Base-by-base conservation (phyloP, 2,888 invertebrate genomes). In the Agrypnus murinus region DNA sequence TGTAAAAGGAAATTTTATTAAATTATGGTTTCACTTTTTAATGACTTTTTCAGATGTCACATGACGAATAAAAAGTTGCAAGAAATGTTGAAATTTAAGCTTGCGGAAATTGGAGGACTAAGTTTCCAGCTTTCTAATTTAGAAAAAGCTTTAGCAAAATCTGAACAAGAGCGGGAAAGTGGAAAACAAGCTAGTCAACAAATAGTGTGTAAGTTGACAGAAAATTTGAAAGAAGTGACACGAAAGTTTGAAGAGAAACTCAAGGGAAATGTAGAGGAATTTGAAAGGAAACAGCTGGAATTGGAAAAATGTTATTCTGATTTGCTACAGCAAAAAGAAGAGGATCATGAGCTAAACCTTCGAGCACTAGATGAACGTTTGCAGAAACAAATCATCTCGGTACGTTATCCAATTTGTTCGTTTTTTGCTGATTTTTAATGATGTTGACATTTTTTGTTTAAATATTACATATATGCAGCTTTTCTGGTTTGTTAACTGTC, bases 361-460 rank as follows among this genome's bases (percentile, higher is more conserved):
- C 57, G 65, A 10, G 68, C 66, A 15, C 5, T 65, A 0, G 38
- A 62, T 15, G 63, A 15, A 31, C 69, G 62, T 36, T 31, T 73
- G n/a, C 64, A 72, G 17, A 66, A 67, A 43, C 73, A 76, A 72
- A 68, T 63, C 31, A 7, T 58, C 25, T 19, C 58, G 59, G 76
- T 76, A 66, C 66, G 73, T 67, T 14, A 25, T 25, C 5, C 25
- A 5, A 25, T 25, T 25, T 5, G 25, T 5, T 25, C 2, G 25
- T 3, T 25, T 25, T 25, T 25, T 25, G 25, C 5, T n/a, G n/a
- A n/a, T n/a, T n/a, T n/a, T n/a, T n/a, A n/a, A n/a, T n/a, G n/a
- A n/a, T n/a, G n/a, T n/a, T n/a, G n/a, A n/a, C n/a, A n/a, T n/a
- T n/a, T n/a, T n/a, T n/a, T n/a, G n/a, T n/a, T n/a, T n/a, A n/a